Evolutionary conservation across 2,113 vertebrate genomes (phyloP), one percentile per base, ranked within the genome.

Genomic region (Motacilla alba): DNA sequence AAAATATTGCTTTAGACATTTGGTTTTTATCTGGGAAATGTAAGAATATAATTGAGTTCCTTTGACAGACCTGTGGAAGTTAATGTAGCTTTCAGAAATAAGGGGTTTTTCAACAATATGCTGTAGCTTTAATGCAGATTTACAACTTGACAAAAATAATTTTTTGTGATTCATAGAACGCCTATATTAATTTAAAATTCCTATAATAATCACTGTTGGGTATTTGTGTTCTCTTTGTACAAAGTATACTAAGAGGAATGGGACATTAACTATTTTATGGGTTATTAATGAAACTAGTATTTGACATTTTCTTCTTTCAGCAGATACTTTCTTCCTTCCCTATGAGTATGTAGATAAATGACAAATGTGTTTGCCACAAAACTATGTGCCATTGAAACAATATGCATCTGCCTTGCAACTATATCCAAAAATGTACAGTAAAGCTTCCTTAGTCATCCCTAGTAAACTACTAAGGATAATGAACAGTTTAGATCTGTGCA

Each of bases 31-130:
- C 30, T 50, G 41, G 39, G 63, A 44, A 80, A 60, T 56, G 2
- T 0, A 52, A 58, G 28, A 31, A 37, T 76, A 27, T 69, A 74
- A 31, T 19, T 56, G 27, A 60, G 6, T 86, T 95, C 22, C 15
- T n/a, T 49, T 77, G 22, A 49, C 41, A 76, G 46, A 74, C 7
- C 7, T 52, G 6, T 37, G 33, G 15, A 69, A 66, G 28, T 39
- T 66, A 50, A 78, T 41, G 21, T 23, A 52, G 3, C 26, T 72
- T 89, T 89, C 13, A 85, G 13, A 92, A 77, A n/a, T 24, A n/a
- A 56, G 4, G 2, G 2, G 0, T 1, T 74, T 74, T 70, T 60
- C 27, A 47, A 33, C 21, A 50, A 3, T 62, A 14, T 86, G 79
- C 19, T 70, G 9, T 63, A 83, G 33, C 19, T 79, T 81, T 72